Percentiles rank a stretch among this genome's conserved stretches.
These are phyloP conservation scores for Holothuria glaberrima DNA, from an alignment of 35 echinoderm and acorn worm species.

Conservation along the genomic window DNA sequence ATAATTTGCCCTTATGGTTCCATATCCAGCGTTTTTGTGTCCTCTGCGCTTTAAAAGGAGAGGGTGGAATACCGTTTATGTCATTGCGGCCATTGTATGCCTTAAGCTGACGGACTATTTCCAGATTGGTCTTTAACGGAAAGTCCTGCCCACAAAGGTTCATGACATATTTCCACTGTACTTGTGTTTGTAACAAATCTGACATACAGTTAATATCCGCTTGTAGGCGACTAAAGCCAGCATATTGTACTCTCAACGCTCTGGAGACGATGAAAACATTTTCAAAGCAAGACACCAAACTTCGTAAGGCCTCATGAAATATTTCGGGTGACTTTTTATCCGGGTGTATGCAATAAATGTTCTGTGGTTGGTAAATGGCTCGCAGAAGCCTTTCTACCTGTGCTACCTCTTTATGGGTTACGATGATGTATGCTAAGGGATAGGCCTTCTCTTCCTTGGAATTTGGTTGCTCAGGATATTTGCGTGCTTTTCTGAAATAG, in stretches of 20 bases:
- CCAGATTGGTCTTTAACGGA: conserved; percentile 80
- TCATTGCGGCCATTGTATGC: conserved; percentile 54
- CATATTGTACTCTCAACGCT: conserved; percentile 61
- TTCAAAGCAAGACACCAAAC: conserved; percentile 56
- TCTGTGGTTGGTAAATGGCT: conserved; percentile 85
- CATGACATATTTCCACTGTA: conserved; percentile 73
- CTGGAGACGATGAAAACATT: conserved; percentile 73
- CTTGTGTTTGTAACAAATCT: conserved; percentile 51
- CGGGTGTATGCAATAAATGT: conserved; percentile 78
- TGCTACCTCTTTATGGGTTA: conserved; percentile 50
- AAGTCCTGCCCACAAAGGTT: conserved; percentile 85
- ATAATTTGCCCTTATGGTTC: no score
- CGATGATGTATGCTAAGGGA: conserved; percentile 72
- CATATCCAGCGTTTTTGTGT: not conserved
- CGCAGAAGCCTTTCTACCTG: conserved; percentile 68
- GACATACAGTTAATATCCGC: conserved; percentile 72
- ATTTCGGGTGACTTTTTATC: conserved; percentile 50
- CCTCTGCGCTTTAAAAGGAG: conserved; percentile 4
- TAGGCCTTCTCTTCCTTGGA: conserved; percentile 58
- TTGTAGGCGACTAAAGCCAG: conserved; percentile 45
- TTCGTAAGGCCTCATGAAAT: conserved; percentile 63
- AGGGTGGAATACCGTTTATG: conserved; percentile 11
- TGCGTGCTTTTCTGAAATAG: not conserved
- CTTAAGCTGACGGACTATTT: conserved; percentile 67
- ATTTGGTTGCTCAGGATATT: conserved; percentile 19